These are phyloP conservation scores for Spialia ferax DNA, from an alignment of 2,888 invertebrate genomes.

Conservation along the genomic window DNA sequence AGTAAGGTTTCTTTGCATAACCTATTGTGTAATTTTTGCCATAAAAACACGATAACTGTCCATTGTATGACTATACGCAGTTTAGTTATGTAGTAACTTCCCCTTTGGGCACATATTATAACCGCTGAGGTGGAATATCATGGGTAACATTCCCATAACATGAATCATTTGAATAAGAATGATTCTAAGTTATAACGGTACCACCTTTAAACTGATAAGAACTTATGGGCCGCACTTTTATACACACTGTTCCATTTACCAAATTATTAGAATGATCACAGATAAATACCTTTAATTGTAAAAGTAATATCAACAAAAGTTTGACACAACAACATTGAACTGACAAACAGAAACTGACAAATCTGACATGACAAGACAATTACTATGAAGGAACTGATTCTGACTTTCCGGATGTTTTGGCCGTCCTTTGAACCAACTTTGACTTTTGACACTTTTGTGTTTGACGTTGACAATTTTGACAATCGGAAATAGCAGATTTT, in stretches of 20 bases:
- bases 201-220: constrained; percentile 47
- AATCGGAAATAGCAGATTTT: too few species aligned
- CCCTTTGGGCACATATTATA: constrained; percentile 67
- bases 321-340: constrained; percentile 68
- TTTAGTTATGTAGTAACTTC: constrained; percentile 57
- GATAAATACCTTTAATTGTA: constrained; percentile 60
- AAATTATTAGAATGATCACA: constrained; percentile 58
- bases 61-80: constrained; percentile 16
- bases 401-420: too few species aligned
- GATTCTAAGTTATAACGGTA: constrained; percentile 52
- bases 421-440: too few species aligned
- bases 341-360: constrained; percentile 18
- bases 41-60: constrained; percentile 39
- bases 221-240: constrained; percentile 45
- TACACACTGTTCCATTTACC: constrained; percentile 66
- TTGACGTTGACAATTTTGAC: too few species aligned
- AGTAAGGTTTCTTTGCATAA: constrained; percentile 50
- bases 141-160: constrained; percentile 76
- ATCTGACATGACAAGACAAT: constrained; percentile 55
- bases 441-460: too few species aligned
- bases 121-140: constrained; percentile 66
- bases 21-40: constrained; percentile 43
- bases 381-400: too few species aligned
- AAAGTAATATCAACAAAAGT: constrained; percentile 81
- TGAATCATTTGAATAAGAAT: constrained; percentile 75